A percentile compares a stretch with the other conserved stretches of the same genome.
Conservation (phyloP, 1,140 invertebrate genomes). For the Hetaerina americana region DNA sequence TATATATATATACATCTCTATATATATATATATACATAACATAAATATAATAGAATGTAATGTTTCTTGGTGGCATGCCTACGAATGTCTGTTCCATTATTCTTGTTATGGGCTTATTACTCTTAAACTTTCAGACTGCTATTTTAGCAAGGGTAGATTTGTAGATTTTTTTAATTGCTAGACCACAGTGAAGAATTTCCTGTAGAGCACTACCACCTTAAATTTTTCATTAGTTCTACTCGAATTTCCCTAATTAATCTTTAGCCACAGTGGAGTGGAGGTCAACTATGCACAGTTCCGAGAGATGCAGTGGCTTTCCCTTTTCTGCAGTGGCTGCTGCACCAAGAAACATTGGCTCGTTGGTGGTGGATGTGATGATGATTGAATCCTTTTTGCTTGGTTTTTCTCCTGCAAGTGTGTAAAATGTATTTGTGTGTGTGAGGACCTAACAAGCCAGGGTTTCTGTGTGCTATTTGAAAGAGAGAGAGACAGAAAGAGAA, state of each 20-base stretch:
- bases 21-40: too few relatives aligned
- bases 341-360: slow-evolving; percentile 39
- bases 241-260: background rate
- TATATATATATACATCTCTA: too few relatives aligned
- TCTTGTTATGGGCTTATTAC: slow-evolving; percentile 6
- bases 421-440: background rate
- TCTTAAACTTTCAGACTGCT: slow-evolving; percentile 1
- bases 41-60: slow-evolving; percentile 12
- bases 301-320: slow-evolving; percentile 6
- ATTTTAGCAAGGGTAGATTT: slow-evolving; percentile 5
- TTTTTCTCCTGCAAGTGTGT: background rate
- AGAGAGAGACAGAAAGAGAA: background rate
- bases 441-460: slow-evolving; percentile 20
- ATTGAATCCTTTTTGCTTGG: slow-evolving; percentile 6
- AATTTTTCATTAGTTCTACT: background rate
- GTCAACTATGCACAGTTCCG: slow-evolving; percentile 4
- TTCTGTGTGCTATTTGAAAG: slow-evolving; percentile 15
- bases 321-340: slow-evolving; percentile 4
- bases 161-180: slow-evolving; percentile 4
- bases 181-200: slow-evolving; percentile 3
- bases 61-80: slow-evolving; percentile 24
- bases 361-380: slow-evolving; percentile 23
- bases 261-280: background rate
- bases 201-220: background rate
- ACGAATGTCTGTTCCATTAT: slow-evolving; percentile 4